Percentiles rank a stretch among this genome's conserved stretches.
Evolutionary conservation across 1,140 invertebrate genomes (phyloP).

Genomic region (silkworm (Bombyx mori)): ASM3026992v2 NC_085125.1:416001-416500

Average conservation of each 20-base stretch:
- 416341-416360: slow-evolving; percentile 46
- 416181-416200: slow-evolving; percentile 12
- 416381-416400: slow-evolving; percentile 31
- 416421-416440: slow-evolving; percentile 7
- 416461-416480: no score
- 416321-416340: slow-evolving; percentile 31
- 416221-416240: slow-evolving; percentile 8
- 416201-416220: slow-evolving; percentile 6
- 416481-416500: no score
- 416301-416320: slow-evolving; percentile 28
- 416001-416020: no score
- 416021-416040: no score
- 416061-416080: neutral
- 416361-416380: slow-evolving; percentile 29
- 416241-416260: slow-evolving; percentile 4
- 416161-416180: slow-evolving; percentile 28
- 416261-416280: neutral
- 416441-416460: slow-evolving; percentile 32
- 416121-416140: slow-evolving; percentile 41
- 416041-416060: no score
- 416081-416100: neutral
- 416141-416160: slow-evolving; percentile 46
- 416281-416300: slow-evolving; percentile 11
- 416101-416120: slow-evolving; percentile 14
- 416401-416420: slow-evolving; percentile 9